Evolutionary conservation across 2,113 vertebrate species (phyloP).

Genomic region (Oceanites oceanicus): DNA sequence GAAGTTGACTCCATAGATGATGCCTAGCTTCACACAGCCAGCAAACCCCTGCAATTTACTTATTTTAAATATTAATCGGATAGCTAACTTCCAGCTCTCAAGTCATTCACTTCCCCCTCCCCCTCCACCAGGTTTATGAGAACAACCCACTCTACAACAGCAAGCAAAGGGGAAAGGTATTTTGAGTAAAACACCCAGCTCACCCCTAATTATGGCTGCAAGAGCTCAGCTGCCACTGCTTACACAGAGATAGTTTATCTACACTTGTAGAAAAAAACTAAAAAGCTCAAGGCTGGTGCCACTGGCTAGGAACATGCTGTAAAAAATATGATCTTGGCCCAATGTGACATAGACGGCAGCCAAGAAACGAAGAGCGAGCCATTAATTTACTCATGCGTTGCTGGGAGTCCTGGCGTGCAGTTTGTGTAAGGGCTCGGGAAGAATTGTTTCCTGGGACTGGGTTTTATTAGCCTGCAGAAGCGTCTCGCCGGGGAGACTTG

Average conservation of each 20-base stretch:
- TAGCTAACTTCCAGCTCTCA: neutral
- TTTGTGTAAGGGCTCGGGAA: neutral
- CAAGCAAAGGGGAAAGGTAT: neutral
- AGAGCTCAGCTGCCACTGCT: neutral
- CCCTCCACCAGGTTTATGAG: neutral
- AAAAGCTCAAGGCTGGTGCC: neutral
- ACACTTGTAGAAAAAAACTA: neutral
- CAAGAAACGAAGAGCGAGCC: neutral
- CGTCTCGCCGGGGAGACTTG: accelerated
- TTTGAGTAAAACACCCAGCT: neutral
- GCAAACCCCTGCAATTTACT: neutral
- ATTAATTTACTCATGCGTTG: neutral
- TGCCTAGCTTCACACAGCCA: neutral
- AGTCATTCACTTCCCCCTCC: too few species aligned
- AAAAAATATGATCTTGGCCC: neutral
- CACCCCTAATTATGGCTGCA: neutral
- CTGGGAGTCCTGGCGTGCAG: neutral
- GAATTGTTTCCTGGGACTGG: neutral
- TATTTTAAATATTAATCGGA: neutral
- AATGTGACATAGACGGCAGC: accelerated
- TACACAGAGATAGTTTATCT: neutral
- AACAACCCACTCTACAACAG: neutral
- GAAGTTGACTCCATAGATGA: neutral
- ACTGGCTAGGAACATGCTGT: neutral
- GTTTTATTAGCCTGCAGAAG: neutral